phyloP scores from a whole-genome alignment of 2,113 vertebrate genomes.

The Lucifuga dentata region DNA sequence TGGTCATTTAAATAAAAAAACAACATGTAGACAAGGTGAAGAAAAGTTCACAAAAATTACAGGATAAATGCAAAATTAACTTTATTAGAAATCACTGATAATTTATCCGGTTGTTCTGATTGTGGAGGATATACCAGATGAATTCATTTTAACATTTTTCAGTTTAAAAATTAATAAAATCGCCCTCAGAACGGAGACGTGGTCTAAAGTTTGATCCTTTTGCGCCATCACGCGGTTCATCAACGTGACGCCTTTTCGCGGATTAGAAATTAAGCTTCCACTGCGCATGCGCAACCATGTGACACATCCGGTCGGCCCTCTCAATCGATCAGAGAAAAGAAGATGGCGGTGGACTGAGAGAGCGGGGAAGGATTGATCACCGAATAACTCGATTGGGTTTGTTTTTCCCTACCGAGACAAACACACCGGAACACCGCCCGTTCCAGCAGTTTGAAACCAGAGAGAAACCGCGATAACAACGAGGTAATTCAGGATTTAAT shows the following conservation, averaged over 20 bases:
- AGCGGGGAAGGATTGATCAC: slow-evolving; percentile 81
- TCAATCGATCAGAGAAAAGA: slow-evolving; percentile 88
- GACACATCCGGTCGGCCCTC: slow-evolving; percentile 76
- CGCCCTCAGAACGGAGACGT: too few species aligned
- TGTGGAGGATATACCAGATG: too few species aligned
- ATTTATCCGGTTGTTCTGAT: too few species aligned
- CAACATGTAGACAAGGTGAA: too few species aligned
- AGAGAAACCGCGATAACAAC: not conserved
- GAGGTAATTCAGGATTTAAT: slow-evolving; percentile 52
- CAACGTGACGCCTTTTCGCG: not conserved
- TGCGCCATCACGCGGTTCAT: slow-evolving; percentile 45
- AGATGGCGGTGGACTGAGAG: slow-evolving; percentile 80
- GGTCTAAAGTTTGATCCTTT: too few species aligned
- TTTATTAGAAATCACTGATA: too few species aligned
- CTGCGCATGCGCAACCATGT: slow-evolving; percentile 60
- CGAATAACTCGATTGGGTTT: slow-evolving; percentile 84
- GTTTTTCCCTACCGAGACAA: slow-evolving; percentile 44
- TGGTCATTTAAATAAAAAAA: too few species aligned
- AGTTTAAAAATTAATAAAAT: too few species aligned
- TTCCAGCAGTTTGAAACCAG: not conserved
- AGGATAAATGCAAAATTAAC: too few species aligned
- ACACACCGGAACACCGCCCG: not conserved
- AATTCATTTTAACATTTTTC: too few species aligned
- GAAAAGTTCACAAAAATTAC: too few species aligned
- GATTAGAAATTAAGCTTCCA: not conserved